Conservation (phyloP, 2,113 vertebrate species). For the Melierax canorus region DNA sequence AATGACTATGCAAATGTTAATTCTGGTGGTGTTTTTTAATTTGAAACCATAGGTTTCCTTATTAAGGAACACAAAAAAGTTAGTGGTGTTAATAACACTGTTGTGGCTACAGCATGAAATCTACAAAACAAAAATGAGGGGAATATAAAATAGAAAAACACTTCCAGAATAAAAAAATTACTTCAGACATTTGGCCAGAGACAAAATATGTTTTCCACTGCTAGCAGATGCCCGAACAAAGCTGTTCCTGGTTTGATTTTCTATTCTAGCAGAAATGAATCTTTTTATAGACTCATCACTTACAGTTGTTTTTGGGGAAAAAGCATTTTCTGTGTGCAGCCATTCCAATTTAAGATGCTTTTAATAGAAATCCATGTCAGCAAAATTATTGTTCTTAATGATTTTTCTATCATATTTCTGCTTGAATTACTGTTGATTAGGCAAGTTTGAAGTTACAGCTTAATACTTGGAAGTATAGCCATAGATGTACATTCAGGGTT, state of each 20-base stretch:
- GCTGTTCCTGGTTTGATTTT: conserved; percentile 22
- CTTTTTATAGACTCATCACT: conserved; percentile 28
- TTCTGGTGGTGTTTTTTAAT: conserved; percentile 46
- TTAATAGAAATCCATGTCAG: background rate
- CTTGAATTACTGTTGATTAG: conserved; percentile 16
- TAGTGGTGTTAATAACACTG: conserved; percentile 44
- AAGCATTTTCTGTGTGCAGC: conserved; percentile 18
- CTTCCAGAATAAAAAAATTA: conserved; percentile 7
- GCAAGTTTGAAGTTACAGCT: background rate
- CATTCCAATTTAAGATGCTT: background rate
- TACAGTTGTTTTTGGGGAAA: background rate
- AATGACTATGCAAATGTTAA: conserved; percentile 60
- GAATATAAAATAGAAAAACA: conserved; percentile 12
- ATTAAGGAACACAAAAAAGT: conserved; percentile 57
- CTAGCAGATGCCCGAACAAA: conserved; percentile 28
- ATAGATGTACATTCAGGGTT: background rate
- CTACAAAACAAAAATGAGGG: background rate
- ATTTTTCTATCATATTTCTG: conserved; percentile 35
- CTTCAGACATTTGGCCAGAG: conserved; percentile 27
- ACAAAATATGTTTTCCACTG: conserved; percentile 6
- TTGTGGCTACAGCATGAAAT: conserved; percentile 31
- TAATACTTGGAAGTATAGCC: background rate
- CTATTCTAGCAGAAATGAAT: background rate
- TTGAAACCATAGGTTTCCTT: conserved; percentile 63
- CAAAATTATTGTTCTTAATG: background rate